Conservation (phyloP, 2,113 vertebrate species). For the Carassius carassius region DNA sequence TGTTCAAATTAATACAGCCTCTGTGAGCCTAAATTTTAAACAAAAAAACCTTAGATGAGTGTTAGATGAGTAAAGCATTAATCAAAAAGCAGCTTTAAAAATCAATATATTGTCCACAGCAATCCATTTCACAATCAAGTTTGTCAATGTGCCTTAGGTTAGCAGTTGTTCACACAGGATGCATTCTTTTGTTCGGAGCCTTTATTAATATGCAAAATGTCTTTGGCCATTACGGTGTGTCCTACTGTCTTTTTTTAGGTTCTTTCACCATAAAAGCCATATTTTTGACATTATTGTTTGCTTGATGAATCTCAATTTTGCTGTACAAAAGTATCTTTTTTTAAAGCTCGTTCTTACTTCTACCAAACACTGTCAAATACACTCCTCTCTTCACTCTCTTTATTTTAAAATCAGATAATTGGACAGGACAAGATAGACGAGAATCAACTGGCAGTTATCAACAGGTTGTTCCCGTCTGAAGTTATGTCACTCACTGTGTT, state of each 20-base stretch:
- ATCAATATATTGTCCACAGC: background rate
- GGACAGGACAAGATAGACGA: constrained; percentile 29
- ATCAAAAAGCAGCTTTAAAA: background rate
- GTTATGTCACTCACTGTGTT: constrained; percentile 87
- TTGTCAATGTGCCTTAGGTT: background rate
- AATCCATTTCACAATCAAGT: constrained; percentile 18
- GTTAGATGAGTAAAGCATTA: background rate
- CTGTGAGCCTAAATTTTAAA: background rate
- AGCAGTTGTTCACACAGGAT: background rate
- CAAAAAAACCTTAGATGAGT: background rate
- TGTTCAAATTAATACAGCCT: background rate
- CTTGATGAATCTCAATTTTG: background rate
- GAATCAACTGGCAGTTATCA: constrained; percentile 46
- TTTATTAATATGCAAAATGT: background rate
- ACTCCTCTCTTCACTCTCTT: background rate
- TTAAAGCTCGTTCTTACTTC: background rate
- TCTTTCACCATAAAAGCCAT: background rate
- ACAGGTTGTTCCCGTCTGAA: constrained; percentile 25
- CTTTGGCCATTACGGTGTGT: background rate
- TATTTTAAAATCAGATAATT: constrained; percentile 44
- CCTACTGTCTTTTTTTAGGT: background rate
- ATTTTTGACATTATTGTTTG: background rate
- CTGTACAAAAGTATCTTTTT: background rate
- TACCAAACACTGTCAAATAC: constrained; percentile 7
- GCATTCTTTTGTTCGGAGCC: background rate